Percentiles rank a stretch among this genome's conserved stretches.
Evolutionary conservation across 30 jellyfish, hydroid and myxozoan species (phyloP).

Genomic region (Aurelia sp.): DNA sequence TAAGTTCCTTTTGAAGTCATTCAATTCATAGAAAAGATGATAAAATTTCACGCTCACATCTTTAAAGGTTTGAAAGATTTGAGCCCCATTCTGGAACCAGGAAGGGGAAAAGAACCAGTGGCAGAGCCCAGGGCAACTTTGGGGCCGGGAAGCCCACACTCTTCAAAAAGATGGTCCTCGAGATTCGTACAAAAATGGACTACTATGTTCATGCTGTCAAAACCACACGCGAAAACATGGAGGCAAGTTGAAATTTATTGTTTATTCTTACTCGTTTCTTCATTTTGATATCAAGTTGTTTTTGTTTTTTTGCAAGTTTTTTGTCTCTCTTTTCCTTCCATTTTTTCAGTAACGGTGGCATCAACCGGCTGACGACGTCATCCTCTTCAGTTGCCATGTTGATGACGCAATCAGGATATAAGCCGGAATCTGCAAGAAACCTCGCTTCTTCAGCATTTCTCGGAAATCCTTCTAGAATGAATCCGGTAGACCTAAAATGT

Average conservation of each 20-base stretch:
- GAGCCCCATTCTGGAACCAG: no score
- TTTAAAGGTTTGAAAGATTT: no score
- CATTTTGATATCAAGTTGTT: slow-evolving; percentile 43
- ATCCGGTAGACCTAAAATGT: slow-evolving; percentile 84
- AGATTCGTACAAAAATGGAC: no score
- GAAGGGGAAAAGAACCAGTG: no score
- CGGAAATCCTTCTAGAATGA: slow-evolving; percentile 97
- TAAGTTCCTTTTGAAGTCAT: no score
- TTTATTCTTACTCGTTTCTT: slow-evolving; percentile 65
- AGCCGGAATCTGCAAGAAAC: slow-evolving; percentile 83
- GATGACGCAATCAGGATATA: slow-evolving; percentile 87
- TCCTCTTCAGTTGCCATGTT: slow-evolving; percentile 74
- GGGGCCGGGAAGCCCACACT: no score
- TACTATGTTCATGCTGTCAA: no score
- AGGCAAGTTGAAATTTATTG: neutral
- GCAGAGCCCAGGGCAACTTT: no score
- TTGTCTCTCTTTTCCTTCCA: slow-evolving; percentile 85
- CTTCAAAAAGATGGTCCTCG: no score
- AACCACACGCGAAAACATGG: neutral
- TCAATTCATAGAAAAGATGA: no score
- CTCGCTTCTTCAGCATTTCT: slow-evolving; percentile 91
- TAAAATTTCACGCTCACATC: no score
- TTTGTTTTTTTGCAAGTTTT: slow-evolving; percentile 65
- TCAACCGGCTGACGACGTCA: slow-evolving; percentile 76
- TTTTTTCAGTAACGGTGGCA: slow-evolving; percentile 83